Evolutionary conservation across 1,140 invertebrate genomes (phyloP).

Genomic region (Scaptomyza pallida): DNA sequence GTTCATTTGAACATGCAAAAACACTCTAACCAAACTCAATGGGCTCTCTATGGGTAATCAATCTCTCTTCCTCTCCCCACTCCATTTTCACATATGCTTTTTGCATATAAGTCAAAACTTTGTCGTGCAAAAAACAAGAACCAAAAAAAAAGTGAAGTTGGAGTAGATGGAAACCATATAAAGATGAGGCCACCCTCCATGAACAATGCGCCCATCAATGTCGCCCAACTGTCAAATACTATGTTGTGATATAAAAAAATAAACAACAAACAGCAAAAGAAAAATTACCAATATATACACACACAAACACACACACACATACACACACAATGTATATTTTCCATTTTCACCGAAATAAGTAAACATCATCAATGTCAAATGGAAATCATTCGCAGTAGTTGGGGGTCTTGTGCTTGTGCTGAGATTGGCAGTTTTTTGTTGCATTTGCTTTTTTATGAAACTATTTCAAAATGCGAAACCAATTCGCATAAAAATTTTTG

Average conservation of each 20-base stretch:
- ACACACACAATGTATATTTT: constrained; percentile 63
- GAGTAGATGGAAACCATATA: constrained; percentile 15
- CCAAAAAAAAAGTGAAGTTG: constrained; percentile 58
- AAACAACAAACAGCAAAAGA: constrained; percentile 29
- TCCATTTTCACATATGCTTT: not conserved
- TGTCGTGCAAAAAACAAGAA: constrained; percentile 26
- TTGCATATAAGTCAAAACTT: constrained; percentile 76
- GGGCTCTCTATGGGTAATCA: constrained; percentile 49
- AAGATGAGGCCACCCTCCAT: constrained; percentile 17
- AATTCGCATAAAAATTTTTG: constrained; percentile 80
- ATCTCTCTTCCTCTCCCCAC: constrained; percentile 20
- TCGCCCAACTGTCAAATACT: constrained; percentile 55
- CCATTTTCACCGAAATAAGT: constrained; percentile 81
- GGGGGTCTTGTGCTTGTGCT: no score
- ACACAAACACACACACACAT: constrained; percentile 19
- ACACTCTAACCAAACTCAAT: constrained; percentile 58
- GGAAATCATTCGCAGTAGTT: constrained; percentile 63
- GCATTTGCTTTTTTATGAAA: constrained; percentile 80
- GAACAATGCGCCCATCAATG: constrained; percentile 45
- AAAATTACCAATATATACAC: constrained; percentile 54
- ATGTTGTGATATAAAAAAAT: constrained; percentile 35
- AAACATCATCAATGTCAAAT: constrained; percentile 83
- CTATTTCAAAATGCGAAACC: constrained; percentile 81
- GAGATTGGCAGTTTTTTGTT: constrained; percentile 13
- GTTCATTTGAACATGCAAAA: constrained; percentile 65